Evolutionary conservation across 2,113 vertebrate species (phyloP).

Genomic region (Xyliphius kryptos): DNA sequence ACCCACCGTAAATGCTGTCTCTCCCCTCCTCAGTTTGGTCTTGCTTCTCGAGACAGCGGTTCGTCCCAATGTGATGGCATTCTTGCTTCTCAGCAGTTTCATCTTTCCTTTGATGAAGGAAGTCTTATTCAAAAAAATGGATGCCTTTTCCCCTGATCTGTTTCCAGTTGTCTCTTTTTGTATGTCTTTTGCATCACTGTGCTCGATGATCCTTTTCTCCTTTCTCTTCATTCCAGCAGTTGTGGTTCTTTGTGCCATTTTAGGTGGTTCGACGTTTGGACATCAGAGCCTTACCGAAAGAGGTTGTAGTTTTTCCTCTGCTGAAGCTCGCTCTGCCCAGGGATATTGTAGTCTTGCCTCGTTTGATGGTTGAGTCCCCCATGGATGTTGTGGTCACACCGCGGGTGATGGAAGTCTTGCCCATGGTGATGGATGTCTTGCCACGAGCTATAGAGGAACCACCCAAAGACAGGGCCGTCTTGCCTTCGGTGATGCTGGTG

Average conservation of each 20-base stretch:
- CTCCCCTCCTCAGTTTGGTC: slow-evolving; percentile 58
- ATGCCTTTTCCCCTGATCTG: slow-evolving; percentile 54
- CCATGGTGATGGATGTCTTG: slow-evolving; percentile 67
- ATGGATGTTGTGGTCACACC: slow-evolving; percentile 72
- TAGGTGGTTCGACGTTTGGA: slow-evolving; percentile 63
- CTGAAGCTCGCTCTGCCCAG: slow-evolving; percentile 68
- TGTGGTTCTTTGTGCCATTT: slow-evolving; percentile 47
- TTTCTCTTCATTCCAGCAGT: slow-evolving; percentile 40
- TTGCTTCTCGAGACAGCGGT: slow-evolving; percentile 62
- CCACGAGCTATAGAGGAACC: slow-evolving; percentile 68
- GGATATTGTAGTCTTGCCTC: slow-evolving; percentile 68
- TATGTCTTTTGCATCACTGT: slow-evolving; percentile 4
- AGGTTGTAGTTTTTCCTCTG: slow-evolving; percentile 66
- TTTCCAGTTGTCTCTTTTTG: slow-evolving; percentile 43
- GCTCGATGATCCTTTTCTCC: slow-evolving; percentile 40
- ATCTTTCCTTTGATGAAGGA: slow-evolving; percentile 63
- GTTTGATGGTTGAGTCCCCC: slow-evolving; percentile 68
- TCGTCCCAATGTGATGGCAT: slow-evolving; percentile 66
- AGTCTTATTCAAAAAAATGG: slow-evolving; percentile 63
- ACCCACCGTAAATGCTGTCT: slow-evolving; percentile 53
- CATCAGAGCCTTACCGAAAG: slow-evolving; percentile 66
- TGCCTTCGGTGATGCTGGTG: slow-evolving; percentile 71
- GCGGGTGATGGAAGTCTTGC: slow-evolving; percentile 69
- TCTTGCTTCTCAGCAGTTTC: slow-evolving; percentile 62
- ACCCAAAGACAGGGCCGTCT: slow-evolving; percentile 71